These are phyloP conservation scores for Notodonta ziczac DNA, from an alignment of 2,888 invertebrate genomes.

Conservation along the genomic window DNA sequence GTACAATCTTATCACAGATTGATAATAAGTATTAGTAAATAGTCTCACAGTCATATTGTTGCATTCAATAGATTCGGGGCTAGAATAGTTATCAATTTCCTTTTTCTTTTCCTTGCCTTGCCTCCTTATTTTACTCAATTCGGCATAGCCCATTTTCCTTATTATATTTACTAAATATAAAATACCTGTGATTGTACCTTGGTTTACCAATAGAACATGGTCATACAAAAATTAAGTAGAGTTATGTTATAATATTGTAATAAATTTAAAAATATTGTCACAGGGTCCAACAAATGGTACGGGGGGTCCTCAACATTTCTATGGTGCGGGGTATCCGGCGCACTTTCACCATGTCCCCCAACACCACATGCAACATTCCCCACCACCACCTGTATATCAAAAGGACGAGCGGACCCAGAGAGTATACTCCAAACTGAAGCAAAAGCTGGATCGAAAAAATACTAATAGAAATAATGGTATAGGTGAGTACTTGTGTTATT, in stretches of 20 bases:
- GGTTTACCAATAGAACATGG: too few species aligned
- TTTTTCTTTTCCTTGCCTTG: too few species aligned
- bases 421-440: conserved; percentile 90
- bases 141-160: too few species aligned
- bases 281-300: conserved; percentile 89
- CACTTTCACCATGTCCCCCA: conserved; percentile 83
- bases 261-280: conserved; percentile 38
- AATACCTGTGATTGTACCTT: too few species aligned
- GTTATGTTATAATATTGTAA: background rate
- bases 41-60: too few species aligned
- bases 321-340: conserved; percentile 84
- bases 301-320: conserved; percentile 88
- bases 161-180: too few species aligned
- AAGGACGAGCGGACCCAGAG: conserved; percentile 92
- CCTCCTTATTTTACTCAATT: too few species aligned
- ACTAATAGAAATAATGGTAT: conserved; percentile 81
- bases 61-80: background rate
- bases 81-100: background rate
- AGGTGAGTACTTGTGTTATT: conserved; percentile 66
- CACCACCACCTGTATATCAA: conserved; percentile 86
- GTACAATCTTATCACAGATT: too few species aligned
- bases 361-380: conserved; percentile 89
- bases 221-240: too few species aligned
- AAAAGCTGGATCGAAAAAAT: conserved; percentile 89
- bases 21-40: too few species aligned